Conservation (phyloP, 1,140 invertebrate species). For the Amphibalanus amphitrite region DNA sequence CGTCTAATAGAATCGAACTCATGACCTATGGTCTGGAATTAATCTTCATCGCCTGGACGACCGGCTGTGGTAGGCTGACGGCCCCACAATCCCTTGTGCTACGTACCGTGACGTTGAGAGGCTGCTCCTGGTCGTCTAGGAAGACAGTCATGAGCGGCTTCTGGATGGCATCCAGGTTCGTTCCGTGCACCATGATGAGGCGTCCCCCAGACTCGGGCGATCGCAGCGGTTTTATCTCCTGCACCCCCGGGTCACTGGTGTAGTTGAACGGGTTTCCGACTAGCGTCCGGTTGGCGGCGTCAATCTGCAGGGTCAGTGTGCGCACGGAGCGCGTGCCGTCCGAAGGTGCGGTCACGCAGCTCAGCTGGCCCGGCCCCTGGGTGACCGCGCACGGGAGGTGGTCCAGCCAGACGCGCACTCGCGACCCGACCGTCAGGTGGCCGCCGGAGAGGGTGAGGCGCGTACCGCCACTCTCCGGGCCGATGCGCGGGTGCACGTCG, state of each 20-base stretch:
- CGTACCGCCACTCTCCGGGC: constrained; percentile 86
- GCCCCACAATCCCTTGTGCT: too few species aligned
- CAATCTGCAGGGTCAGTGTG: constrained; percentile 56
- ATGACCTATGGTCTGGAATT: too few species aligned
- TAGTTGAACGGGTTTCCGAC: constrained; percentile 58
- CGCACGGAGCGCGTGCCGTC: constrained; percentile 29
- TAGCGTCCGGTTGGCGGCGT: constrained; percentile 58
- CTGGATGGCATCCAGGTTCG: constrained; percentile 75
- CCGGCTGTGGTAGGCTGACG: too few species aligned
- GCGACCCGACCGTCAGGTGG: constrained; percentile 84
- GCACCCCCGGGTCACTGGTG: constrained; percentile 78
- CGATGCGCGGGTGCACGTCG: constrained; percentile 62
- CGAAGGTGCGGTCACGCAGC: constrained; percentile 63
- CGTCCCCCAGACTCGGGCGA: constrained; percentile 82
- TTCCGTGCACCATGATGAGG: constrained; percentile 80
- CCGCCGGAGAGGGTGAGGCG: constrained; percentile 73
- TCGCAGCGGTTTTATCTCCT: constrained; percentile 72
- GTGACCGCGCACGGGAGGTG: constrained; percentile 71
- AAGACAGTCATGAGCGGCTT: constrained; percentile 75
- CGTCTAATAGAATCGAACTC: too few species aligned
- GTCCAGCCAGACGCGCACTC: constrained; percentile 69
- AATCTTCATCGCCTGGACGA: background rate
- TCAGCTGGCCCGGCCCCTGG: constrained; percentile 71
- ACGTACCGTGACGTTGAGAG: constrained; percentile 52
- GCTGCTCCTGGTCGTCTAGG: constrained; percentile 42